Conservation (phyloP, 1,140 invertebrate species). For the Globodera ellingtonae region DNA sequence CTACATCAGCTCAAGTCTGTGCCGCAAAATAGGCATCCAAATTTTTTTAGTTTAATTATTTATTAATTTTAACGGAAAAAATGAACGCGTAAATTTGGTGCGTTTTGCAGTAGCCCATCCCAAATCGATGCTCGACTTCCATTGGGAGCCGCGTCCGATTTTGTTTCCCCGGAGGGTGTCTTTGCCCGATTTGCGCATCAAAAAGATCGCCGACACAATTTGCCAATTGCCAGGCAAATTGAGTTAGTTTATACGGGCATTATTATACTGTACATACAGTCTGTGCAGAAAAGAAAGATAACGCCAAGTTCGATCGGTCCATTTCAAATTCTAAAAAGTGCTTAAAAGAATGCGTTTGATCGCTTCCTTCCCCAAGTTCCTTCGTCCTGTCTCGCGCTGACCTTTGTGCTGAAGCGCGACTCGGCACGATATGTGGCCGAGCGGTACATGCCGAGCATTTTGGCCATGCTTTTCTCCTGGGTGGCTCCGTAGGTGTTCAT, state of each 20-base stretch:
- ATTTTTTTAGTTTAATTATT: too few relatives aligned
- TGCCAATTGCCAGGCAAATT: slow-evolving; percentile 60
- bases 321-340: too few relatives aligned
- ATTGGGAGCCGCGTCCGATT: slow-evolving; percentile 53
- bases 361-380: slow-evolving; percentile 43
- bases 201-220: slow-evolving; percentile 44
- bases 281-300: too few relatives aligned
- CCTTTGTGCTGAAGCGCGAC: slow-evolving; percentile 56
- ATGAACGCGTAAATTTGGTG: slow-evolving; percentile 14
- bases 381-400: slow-evolving; percentile 58
- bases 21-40: neutral
- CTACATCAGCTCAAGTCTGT: slow-evolving; percentile 54
- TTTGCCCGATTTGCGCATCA: slow-evolving; percentile 59
- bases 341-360: too few relatives aligned
- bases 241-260: slow-evolving; percentile 34
- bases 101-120: slow-evolving; percentile 60
- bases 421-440: slow-evolving; percentile 60
- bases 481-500: slow-evolving; percentile 56
- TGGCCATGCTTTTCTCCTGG: slow-evolving; percentile 61
- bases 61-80: too few relatives aligned
- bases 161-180: slow-evolving; percentile 46
- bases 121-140: slow-evolving; percentile 51
- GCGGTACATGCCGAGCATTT: slow-evolving; percentile 60
- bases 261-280: too few relatives aligned
- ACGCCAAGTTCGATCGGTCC: too few relatives aligned